These are phyloP conservation scores for Diarsia rubi DNA, from an alignment of 2,888 invertebrate genomes.

Conservation along the genomic window DNA sequence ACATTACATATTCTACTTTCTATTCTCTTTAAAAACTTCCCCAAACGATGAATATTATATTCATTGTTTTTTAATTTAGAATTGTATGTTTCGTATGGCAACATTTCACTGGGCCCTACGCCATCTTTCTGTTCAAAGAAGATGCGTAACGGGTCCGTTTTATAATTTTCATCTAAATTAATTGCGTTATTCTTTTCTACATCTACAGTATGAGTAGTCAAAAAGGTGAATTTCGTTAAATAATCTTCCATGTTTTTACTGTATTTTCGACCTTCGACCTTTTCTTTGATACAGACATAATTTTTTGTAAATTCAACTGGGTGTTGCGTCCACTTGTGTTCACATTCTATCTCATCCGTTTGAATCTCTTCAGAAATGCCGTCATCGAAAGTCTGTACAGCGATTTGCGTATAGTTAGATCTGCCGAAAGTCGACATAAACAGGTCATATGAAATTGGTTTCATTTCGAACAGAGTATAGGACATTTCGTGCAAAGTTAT, in stretches of 20 bases:
- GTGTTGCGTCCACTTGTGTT: constrained; percentile 85
- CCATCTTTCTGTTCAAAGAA: constrained; percentile 87
- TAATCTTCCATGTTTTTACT: constrained; percentile 75
- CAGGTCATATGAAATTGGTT: constrained; percentile 87
- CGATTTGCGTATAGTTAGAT: constrained; percentile 83
- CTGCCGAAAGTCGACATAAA: constrained; percentile 87
- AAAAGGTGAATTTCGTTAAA: constrained; percentile 77
- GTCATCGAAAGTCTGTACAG: constrained; percentile 87
- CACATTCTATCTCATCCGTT: constrained; percentile 79
- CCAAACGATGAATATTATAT: constrained; percentile 74
- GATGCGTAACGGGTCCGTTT: constrained; percentile 79
- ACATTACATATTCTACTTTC: constrained; percentile 79
- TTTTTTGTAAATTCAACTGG: constrained; percentile 84
- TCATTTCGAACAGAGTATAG: constrained; percentile 86
- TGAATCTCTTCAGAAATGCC: constrained; percentile 83
- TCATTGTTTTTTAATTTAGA: constrained; percentile 78
- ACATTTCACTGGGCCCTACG: constrained; percentile 78
- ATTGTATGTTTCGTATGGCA: constrained; percentile 81
- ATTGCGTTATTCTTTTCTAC: constrained; percentile 62
- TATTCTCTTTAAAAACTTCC: constrained; percentile 81
- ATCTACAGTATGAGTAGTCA: constrained; percentile 66
- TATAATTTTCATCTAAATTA: constrained; percentile 75
- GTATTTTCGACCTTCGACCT: constrained; percentile 64
- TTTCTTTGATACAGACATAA: constrained; percentile 72
- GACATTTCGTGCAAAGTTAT: constrained; percentile 87